Evolutionary conservation across 2,888 invertebrate species (phyloP).

Genomic region (Chloromyia formosa): DNA sequence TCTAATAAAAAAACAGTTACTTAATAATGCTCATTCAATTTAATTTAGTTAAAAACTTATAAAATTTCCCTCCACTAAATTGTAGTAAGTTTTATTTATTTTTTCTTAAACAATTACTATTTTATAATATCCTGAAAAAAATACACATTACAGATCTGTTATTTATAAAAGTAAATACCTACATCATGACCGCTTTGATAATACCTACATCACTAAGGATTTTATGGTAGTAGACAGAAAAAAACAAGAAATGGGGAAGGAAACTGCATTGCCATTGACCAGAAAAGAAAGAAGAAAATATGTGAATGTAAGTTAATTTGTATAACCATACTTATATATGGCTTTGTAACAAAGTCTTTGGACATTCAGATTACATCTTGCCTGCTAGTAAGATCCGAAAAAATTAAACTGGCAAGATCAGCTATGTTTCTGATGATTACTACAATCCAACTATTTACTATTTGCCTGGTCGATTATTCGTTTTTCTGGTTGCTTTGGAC

Average conservation of each 20-base stretch:
- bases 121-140: too few species aligned
- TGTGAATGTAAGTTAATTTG: slow-evolving; percentile 65
- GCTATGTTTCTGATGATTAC: slow-evolving; percentile 71
- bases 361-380: slow-evolving; percentile 60
- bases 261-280: slow-evolving; percentile 74
- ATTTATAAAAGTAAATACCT: slow-evolving; percentile 78
- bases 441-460: slow-evolving; percentile 75
- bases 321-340: too few species aligned
- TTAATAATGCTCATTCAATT: too few species aligned
- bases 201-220: slow-evolving; percentile 74
- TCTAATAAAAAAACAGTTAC: too few species aligned
- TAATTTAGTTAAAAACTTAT: too few species aligned
- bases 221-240: slow-evolving; percentile 72
- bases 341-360: too few species aligned
- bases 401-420: slow-evolving; percentile 54
- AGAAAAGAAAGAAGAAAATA: slow-evolving; percentile 72
- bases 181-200: slow-evolving; percentile 75
- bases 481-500: slow-evolving; percentile 78
- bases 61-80: too few species aligned
- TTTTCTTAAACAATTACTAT: background rate
- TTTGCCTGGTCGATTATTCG: slow-evolving; percentile 80
- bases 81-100: background rate
- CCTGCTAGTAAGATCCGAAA: slow-evolving; percentile 56
- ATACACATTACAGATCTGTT: slow-evolving; percentile 67
- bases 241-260: slow-evolving; percentile 69